phyloP scores from a whole-genome alignment of 2,888 invertebrate species.

The Ectobius pallidus region DNA sequence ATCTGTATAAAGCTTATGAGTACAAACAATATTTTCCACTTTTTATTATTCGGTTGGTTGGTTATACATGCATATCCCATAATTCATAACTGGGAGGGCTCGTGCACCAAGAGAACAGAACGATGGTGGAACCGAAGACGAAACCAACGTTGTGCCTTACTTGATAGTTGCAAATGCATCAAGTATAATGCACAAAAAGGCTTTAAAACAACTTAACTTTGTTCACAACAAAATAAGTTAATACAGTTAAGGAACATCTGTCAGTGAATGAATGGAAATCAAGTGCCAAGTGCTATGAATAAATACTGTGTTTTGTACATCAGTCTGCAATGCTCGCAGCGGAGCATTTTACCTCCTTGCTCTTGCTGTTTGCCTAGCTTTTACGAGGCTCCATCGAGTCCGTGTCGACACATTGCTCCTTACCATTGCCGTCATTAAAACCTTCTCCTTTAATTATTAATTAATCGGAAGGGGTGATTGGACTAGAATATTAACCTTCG shows the following conservation, averaged over 20 bases:
- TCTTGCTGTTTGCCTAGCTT: not conserved
- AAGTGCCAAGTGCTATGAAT: not conserved
- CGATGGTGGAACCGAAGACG: not conserved
- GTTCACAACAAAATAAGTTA: too few species aligned
- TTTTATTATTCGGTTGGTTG: too few species aligned
- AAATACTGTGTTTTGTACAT: not conserved
- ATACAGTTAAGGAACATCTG: too few species aligned
- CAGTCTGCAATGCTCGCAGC: not conserved
- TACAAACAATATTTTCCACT: too few species aligned
- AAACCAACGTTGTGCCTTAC: not conserved
- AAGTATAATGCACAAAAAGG: too few species aligned
- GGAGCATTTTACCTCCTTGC: not conserved
- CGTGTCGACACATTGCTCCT: not conserved
- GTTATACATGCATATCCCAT: slow-evolving; percentile 28
- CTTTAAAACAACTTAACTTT: too few species aligned
- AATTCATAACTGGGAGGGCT: slow-evolving; percentile 31
- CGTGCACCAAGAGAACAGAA: slow-evolving; percentile 17
- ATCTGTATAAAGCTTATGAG: too few species aligned
- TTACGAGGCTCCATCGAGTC: not conserved
- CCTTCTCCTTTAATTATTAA: too few species aligned
- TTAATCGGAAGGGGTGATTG: too few species aligned
- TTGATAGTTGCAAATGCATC: not conserved
- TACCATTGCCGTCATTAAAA: too few species aligned
- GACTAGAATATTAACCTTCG: too few species aligned
- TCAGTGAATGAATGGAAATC: not conserved